Base-by-base conservation (phyloP, 2,888 invertebrate species). In the Eupithecia dodoneata region DNA sequence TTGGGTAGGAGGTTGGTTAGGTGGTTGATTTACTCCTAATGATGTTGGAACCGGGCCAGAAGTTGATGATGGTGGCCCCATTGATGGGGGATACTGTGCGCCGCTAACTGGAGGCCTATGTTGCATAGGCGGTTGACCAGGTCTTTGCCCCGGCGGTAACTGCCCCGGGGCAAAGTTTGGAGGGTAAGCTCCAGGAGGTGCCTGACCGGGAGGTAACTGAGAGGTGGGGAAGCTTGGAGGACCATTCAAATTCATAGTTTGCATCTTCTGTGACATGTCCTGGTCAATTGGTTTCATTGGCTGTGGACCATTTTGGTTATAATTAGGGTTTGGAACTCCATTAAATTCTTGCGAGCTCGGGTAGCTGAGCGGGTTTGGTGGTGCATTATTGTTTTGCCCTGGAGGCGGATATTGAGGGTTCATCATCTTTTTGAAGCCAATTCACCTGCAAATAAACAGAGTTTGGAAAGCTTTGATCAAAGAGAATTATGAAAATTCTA, bases 371-470 rank as follows among this genome's bases (percentile, higher is more conserved):
- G 94, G 93, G 81, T 94, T 94, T 75, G 73, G 88, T 65, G 94
- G 94, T 78, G 92, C 87, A 84, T 95, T 95, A 79, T 95, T 95
- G 79, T 94, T 95, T 82, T 92, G 93, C 76, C 95, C 95, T 47
- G 94, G 94, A 42, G 94, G 93, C 79, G 91, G 88, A 82, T 92
- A 95, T 80, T 95, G 95, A 73, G 95, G 94, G 85, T 95, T 95
- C 95, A 95, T 95, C 93, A 93, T 93, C 76, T 83, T 90, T 80
- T 82, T 85, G 83, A 85, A 90, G 90, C 91, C 90, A 84, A 80
- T 74, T 79, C 81, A 84, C 88, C 92, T 92, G 84, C n/a, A 88
- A 69, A 73, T 30, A 70, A 73, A 49, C 15, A 42, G 71, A 69
- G 18, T 63, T 15, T 59, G 18, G 18, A 18, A 52, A 5, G 15